These are phyloP conservation scores for Anabacerthia variegaticeps DNA, from an alignment of 2,797 vertebrate species.

Conservation along the genomic window DNA sequence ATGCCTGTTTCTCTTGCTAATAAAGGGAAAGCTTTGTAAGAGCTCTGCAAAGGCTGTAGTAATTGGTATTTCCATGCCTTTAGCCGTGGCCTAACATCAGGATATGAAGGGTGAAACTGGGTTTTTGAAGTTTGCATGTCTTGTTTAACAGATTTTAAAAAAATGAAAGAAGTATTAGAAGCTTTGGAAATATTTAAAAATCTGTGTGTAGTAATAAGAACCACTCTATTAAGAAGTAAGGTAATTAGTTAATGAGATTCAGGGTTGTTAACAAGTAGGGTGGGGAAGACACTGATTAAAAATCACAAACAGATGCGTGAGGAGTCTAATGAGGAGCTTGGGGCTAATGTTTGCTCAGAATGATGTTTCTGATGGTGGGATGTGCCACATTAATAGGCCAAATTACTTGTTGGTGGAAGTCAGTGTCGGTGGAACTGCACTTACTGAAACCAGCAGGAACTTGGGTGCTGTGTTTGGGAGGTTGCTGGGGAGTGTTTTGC, in stretches of 20 bases:
- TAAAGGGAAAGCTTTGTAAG: not conserved
- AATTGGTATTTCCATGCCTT: not conserved
- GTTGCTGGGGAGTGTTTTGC: not conserved
- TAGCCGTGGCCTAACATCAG: not conserved
- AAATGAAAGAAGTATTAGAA: not conserved
- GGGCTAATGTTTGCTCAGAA: not conserved
- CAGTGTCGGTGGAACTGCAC: not conserved
- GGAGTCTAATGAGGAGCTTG: not conserved
- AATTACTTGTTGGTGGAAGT: not conserved
- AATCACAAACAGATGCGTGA: not conserved
- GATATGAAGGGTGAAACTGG: not conserved
- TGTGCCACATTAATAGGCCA: not conserved
- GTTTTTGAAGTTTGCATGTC: not conserved
- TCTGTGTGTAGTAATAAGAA: not conserved
- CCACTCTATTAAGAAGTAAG: not conserved
- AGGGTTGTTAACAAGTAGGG: not conserved
- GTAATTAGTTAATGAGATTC: not conserved
- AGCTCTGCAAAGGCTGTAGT: not conserved
- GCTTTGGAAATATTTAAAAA: not conserved
- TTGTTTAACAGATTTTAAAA: not conserved
- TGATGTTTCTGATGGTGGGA: not conserved
- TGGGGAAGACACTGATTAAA: not conserved
- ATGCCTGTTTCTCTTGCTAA: not conserved
- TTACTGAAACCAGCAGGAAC: not conserved
- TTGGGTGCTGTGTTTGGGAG: not conserved